These are phyloP conservation scores for Metridium senile DNA, from an alignment of 92 coral and sea anemone species.

Conservation along the genomic window DNA sequence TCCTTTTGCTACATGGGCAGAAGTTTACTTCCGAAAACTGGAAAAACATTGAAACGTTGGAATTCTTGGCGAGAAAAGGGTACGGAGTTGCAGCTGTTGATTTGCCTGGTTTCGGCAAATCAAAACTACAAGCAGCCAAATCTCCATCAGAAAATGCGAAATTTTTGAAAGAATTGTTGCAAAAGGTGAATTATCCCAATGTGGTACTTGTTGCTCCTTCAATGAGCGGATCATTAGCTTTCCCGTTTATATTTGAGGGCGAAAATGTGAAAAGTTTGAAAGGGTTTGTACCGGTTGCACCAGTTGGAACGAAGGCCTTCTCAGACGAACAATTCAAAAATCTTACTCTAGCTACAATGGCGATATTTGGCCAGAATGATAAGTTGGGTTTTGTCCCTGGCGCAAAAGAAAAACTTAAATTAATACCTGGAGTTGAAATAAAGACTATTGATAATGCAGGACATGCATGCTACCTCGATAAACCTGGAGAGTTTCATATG, in stretches of 20 bases:
- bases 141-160: slow-evolving; percentile 50
- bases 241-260: slow-evolving; percentile 65
- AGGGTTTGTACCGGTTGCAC: slow-evolving; percentile 87
- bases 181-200: slow-evolving; percentile 30
- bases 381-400: slow-evolving; percentile 24
- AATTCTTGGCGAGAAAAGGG: slow-evolving; percentile 53
- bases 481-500: slow-evolving; percentile 71
- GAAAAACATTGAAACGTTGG: slow-evolving; percentile 70
- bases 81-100: slow-evolving; percentile 79
- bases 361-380: slow-evolving; percentile 80
- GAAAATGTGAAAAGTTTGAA: slow-evolving; percentile 42
- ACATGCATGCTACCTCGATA: slow-evolving; percentile 84
- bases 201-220: slow-evolving; percentile 84
- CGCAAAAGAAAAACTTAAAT: slow-evolving; percentile 55
- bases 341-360: slow-evolving; percentile 61
- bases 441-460: slow-evolving; percentile 66
- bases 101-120: slow-evolving; percentile 73
- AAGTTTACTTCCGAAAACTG: slow-evolving; percentile 74
- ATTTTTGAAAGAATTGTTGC: slow-evolving; percentile 50
- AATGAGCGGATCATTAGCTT: slow-evolving; percentile 81
- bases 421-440: slow-evolving; percentile 63
- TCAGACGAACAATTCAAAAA: slow-evolving; percentile 41
- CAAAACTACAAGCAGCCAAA: slow-evolving; percentile 22
- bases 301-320: slow-evolving; percentile 54
- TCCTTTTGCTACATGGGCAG: slow-evolving; percentile 76